phyloP scores from a whole-genome alignment of 2,113 vertebrate genomes.

The Aphelocoma coerulescens region DNA sequence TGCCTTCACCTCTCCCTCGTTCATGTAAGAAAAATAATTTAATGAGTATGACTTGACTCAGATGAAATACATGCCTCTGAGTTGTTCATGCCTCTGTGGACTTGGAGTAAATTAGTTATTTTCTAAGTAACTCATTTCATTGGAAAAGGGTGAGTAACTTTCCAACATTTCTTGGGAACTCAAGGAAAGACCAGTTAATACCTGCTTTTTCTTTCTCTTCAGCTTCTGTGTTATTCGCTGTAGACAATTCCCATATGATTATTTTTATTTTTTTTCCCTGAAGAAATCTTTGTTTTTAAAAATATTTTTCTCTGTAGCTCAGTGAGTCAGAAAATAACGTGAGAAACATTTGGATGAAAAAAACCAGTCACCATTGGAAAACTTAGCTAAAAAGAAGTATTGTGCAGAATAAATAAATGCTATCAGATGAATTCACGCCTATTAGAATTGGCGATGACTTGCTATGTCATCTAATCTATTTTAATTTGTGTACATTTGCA shows the following conservation, averaged over 20 bases:
- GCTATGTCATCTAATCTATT: neutral
- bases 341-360: neutral
- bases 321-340: neutral
- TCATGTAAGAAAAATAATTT: neutral
- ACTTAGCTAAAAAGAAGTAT: neutral
- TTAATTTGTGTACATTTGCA: slow-evolving; percentile 24
- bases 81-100: neutral
- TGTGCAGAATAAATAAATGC: neutral
- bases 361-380: neutral
- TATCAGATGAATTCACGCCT: neutral
- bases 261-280: neutral
- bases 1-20: neutral
- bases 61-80: slow-evolving; percentile 1
- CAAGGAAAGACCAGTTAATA: neutral
- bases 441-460: neutral
- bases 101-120: slow-evolving; percentile 24
- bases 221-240: neutral
- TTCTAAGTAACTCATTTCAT: slow-evolving; percentile 12
- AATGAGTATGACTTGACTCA: slow-evolving; percentile 10
- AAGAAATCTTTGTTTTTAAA: neutral
- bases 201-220: neutral
- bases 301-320: neutral
- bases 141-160: slow-evolving; percentile 27
- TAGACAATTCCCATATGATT: neutral
- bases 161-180: neutral